Evolutionary conservation across 2,888 invertebrate genomes (phyloP), one percentile per base, ranked within the genome.

Genomic region (Lasioglossum lativentre): DNA sequence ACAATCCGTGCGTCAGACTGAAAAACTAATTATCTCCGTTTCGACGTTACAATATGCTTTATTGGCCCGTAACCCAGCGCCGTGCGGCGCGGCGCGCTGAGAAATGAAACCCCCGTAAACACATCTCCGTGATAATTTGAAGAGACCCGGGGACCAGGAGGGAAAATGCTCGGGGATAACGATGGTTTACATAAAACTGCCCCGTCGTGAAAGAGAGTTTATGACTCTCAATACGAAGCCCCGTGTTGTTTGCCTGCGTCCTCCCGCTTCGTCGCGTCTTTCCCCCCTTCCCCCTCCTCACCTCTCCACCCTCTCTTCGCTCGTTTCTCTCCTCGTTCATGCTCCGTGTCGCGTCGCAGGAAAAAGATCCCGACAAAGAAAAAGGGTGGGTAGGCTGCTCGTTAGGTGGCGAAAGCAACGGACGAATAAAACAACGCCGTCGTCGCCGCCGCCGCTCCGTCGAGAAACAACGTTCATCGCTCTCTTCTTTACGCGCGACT

Each of bases 361-460:
- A 52, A 81, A 85, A 82, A 75, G 80, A 89, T 88, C 70, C 72
- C 73, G 52, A 83, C 72, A 83, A 84, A 82, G 87, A 90, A 87
- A 83, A 85, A 90, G 83, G 85, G 83, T 86, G 42, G 66, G 40
- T 34, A 80, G 86, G 82, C 80, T 77, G 89, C 90, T 91, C 86
- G 91, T 92, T 92, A 92, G 89, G 80, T 85, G 79, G 80, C 83
- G 88, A 84, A 52, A 77, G 72, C 79, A 80, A 82, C 81, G 82
- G 70, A 52, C 42, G 78, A 89, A 88, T 80, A 78, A 75, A 86
- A 78, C 70, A 76, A 83, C 56, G 80, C 23, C 47, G 63, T 70
- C 47, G 42, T 2, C 12, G 14, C 3, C 4, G 47, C 19, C 47
- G 47, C 4, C 23, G 23, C 6, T 3, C 19, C 52, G 52, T 52